Conservation (phyloP, 1,140 invertebrate genomes). For the Elymnias hypermnestra region DNA sequence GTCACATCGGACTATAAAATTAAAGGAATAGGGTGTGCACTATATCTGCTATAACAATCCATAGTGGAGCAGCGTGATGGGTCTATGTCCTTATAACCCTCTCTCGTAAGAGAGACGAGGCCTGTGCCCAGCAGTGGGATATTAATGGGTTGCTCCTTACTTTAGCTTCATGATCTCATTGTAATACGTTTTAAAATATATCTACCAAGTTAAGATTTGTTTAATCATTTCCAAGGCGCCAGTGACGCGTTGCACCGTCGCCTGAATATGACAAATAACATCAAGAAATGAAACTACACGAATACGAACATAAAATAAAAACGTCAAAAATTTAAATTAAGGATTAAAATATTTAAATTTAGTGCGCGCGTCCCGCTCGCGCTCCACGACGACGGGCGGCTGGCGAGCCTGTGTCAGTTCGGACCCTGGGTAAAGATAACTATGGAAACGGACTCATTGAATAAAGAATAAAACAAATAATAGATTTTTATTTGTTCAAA, state of each 20-base stretch:
- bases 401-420: slow-evolving; percentile 16
- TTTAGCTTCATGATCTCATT: no score
- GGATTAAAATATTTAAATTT: slow-evolving; percentile 77
- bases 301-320: slow-evolving; percentile 76
- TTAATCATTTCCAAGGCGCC: slow-evolving; percentile 42
- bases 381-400: slow-evolving; percentile 20
- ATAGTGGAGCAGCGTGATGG: no score
- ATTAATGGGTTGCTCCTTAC: no score
- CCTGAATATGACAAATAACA: slow-evolving; percentile 73
- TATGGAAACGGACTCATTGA: slow-evolving; percentile 31
- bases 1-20: no score
- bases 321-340: slow-evolving; percentile 77
- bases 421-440: slow-evolving; percentile 7
- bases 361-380: slow-evolving; percentile 62
- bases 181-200: no score
- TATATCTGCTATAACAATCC: no score
- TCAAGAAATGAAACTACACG: slow-evolving; percentile 73
- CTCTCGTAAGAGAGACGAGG: no score
- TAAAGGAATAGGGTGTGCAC: no score
- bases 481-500: no score
- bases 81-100: no score
- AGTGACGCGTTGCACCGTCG: slow-evolving; percentile 45
- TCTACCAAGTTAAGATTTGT: background rate
- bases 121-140: no score
- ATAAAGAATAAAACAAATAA: no score